These are phyloP conservation scores for Myiozetetes cayanensis DNA, from an alignment of 2,113 vertebrate genomes.

Conservation along the genomic window DNA sequence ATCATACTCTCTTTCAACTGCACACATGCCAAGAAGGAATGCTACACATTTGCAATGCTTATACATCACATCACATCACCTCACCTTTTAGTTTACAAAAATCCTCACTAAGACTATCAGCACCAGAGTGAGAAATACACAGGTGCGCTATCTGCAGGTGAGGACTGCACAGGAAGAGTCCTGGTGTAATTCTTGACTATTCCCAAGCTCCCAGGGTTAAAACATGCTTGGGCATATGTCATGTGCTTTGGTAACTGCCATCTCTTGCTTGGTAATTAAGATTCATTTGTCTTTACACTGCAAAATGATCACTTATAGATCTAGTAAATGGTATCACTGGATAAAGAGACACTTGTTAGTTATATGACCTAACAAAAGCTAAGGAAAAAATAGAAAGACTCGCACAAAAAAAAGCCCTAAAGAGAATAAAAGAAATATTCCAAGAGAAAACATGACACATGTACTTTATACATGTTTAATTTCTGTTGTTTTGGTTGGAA, in stretches of 20 bases:
- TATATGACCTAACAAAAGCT: slow-evolving; percentile 35
- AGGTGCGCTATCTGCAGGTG: neutral
- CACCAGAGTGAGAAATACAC: neutral
- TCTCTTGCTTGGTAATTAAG: neutral
- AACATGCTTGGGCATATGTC: neutral
- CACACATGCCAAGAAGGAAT: neutral
- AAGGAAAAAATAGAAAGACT: slow-evolving; percentile 7
- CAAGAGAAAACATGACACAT: slow-evolving; percentile 67
- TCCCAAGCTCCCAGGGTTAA: neutral
- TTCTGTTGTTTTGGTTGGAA: slow-evolving; percentile 84
- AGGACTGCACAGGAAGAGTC: neutral
- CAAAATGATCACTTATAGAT: slow-evolving; percentile 11
- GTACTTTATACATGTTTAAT: slow-evolving; percentile 81
- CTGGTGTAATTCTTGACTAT: neutral
- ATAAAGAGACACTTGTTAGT: slow-evolving; percentile 52
- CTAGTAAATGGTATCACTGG: neutral
- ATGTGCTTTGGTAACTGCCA: slow-evolving; percentile 13
- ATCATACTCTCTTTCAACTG: neutral
- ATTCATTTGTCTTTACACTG: neutral
- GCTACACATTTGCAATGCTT: neutral
- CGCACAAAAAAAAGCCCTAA: neutral
- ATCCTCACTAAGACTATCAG: neutral
- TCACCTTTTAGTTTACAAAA: neutral
- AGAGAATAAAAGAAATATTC: slow-evolving; percentile 70
- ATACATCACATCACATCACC: neutral